Percentiles rank a stretch among this genome's conserved stretches.
These are phyloP conservation scores for Podotricha telesiphe DNA, from an alignment of 2,888 invertebrate genomes.

Conservation along the genomic window DNA sequence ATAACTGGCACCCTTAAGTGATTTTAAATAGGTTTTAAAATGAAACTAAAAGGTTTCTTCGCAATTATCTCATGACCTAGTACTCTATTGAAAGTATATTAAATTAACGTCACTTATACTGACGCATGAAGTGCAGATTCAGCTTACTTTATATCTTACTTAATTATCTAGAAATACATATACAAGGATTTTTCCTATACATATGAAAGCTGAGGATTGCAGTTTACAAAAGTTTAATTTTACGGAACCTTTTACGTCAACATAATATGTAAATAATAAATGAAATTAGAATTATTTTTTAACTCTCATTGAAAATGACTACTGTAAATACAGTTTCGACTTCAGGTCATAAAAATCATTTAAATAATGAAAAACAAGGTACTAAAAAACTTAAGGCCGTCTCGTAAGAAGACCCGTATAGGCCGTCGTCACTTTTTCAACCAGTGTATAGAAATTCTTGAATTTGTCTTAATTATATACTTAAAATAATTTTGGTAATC, in stretches of 20 bases:
- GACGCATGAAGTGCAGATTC: not conserved
- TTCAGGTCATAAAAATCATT: not conserved
- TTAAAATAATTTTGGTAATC: not conserved
- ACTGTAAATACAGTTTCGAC: not conserved
- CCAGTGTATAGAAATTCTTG: no score
- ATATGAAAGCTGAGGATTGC: no score
- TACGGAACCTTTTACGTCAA: no score
- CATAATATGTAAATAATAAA: no score
- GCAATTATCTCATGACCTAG: slow-evolving; percentile 26
- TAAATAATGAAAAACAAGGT: no score
- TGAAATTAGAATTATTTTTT: no score
- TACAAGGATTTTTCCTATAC: no score
- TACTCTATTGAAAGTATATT: slow-evolving; percentile 20
- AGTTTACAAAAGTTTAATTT: no score
- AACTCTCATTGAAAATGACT: no score
- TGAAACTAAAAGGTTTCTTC: slow-evolving; percentile 29
- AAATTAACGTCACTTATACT: slow-evolving; percentile 14
- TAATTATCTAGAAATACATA: not conserved
- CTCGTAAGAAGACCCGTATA: no score
- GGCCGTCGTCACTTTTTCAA: no score
- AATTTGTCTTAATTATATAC: not conserved
- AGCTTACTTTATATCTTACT: not conserved
- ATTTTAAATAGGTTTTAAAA: slow-evolving; percentile 17
- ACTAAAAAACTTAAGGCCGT: no score
- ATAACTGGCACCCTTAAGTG: slow-evolving; percentile 2